phyloP scores from a whole-genome alignment of 1,140 invertebrate genomes.

The Solen grandis region DNA sequence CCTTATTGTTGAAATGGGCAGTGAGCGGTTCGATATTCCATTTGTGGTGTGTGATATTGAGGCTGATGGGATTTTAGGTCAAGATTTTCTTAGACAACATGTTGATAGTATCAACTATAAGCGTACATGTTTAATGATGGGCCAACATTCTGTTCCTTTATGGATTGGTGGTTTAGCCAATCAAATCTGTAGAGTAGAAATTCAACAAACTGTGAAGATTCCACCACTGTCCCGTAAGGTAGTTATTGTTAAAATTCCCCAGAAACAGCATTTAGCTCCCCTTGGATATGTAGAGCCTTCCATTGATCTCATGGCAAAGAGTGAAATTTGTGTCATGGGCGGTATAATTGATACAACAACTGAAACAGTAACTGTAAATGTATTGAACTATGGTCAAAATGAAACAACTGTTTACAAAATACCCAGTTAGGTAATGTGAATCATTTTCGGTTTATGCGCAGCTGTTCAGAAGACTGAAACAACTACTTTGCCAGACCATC shows the following conservation, averaged over 20 bases:
- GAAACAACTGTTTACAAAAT: neutral
- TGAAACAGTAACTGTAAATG: neutral
- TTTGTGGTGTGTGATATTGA: conserved; percentile 18
- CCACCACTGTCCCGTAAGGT: neutral
- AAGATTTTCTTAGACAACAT: conserved; percentile 12
- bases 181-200: conserved; percentile 17
- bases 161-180: neutral
- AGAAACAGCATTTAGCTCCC: neutral
- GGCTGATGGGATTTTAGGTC: conserved; percentile 14
- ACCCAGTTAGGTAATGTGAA: neutral
- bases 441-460: neutral
- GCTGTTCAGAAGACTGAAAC: neutral
- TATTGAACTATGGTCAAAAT: neutral
- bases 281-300: neutral
- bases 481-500: too few relatives aligned
- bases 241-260: neutral
- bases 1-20: neutral
- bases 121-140: neutral
- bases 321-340: conserved; percentile 1
- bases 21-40: conserved; percentile 10
- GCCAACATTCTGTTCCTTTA: neutral
- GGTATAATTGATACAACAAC: neutral
- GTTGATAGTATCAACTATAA: conserved; percentile 24
- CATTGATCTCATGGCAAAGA: neutral
- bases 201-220: neutral